Conservation (phyloP, 2,888 invertebrate species). For the Yponomeuta cagnagella region DNA sequence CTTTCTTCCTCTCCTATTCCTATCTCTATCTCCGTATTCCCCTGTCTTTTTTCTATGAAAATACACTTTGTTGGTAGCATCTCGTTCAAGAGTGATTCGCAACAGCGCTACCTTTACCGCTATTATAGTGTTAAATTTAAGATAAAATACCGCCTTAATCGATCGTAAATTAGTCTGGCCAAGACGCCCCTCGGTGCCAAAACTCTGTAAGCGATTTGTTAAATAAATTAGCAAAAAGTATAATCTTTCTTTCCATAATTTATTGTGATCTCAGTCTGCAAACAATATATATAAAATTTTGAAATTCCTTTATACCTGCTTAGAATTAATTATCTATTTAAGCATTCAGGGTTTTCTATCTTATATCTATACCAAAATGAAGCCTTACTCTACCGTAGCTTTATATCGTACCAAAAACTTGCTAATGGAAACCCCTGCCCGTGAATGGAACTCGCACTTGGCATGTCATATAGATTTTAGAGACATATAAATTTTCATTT, state of each 20-base stretch:
- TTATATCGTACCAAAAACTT: too few relatives aligned
- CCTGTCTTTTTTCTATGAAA: not conserved
- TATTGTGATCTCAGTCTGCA: not conserved
- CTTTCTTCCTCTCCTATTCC: too few relatives aligned
- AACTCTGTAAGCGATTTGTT: not conserved
- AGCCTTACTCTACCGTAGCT: not conserved
- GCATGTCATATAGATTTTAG: not conserved
- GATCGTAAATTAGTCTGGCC: constrained; percentile 8
- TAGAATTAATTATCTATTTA: not conserved
- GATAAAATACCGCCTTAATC: constrained; percentile 3
- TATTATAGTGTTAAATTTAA: not conserved
- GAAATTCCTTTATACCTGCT: not conserved
- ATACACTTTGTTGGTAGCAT: not conserved
- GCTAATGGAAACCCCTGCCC: not conserved
- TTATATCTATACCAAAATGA: not conserved
- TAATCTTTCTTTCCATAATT: not conserved
- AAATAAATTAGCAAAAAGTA: constrained; percentile 1
- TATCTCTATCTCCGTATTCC: too few relatives aligned
- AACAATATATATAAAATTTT: not conserved
- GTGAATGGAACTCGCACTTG: not conserved
- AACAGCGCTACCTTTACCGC: not conserved
- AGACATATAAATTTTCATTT: not conserved
- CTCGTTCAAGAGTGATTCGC: too few relatives aligned
- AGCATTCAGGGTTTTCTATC: not conserved
- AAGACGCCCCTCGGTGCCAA: not conserved